Conservation (phyloP, 2,888 invertebrate species). For the Rotaria sp. region DNA sequence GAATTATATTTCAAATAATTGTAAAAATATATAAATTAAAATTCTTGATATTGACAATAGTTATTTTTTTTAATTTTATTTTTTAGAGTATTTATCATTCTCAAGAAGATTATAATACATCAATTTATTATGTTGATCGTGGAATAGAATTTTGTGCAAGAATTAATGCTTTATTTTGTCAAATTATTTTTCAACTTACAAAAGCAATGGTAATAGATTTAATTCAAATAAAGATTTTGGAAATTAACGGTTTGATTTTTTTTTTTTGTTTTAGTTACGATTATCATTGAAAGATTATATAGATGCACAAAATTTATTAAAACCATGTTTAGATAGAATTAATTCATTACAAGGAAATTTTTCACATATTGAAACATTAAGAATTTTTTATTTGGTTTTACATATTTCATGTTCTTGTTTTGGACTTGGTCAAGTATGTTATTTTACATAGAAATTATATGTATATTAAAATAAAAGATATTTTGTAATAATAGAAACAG, state of each 20-base stretch:
- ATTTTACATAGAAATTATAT: background rate
- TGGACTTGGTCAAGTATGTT: conserved; percentile 27
- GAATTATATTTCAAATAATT: conserved; percentile 11
- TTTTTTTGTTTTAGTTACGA: background rate
- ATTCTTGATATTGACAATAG: no score
- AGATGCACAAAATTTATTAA: conserved; percentile 24
- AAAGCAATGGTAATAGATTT: background rate
- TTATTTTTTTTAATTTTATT: no score
- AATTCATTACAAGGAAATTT: conserved; percentile 29
- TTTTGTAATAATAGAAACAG: background rate
- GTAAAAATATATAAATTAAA: background rate
- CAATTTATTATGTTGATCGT: background rate
- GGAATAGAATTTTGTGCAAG: background rate
- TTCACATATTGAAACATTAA: conserved; percentile 23
- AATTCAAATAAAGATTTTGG: no score
- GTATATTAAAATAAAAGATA: background rate
- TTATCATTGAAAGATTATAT: conserved; percentile 11
- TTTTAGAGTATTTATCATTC: background rate
- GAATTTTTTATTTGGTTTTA: conserved; percentile 15
- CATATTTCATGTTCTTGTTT: conserved; percentile 26
- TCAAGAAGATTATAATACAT: conserved; percentile 5
- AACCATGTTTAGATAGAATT: conserved; percentile 11
- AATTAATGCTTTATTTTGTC: background rate
- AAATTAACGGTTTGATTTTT: background rate
- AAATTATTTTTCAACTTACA: background rate